Evolutionary conservation across 2,888 invertebrate genomes (phyloP), one percentile per base, ranked within the genome.

Genomic region (Macrosoma leucophasiata): DNA sequence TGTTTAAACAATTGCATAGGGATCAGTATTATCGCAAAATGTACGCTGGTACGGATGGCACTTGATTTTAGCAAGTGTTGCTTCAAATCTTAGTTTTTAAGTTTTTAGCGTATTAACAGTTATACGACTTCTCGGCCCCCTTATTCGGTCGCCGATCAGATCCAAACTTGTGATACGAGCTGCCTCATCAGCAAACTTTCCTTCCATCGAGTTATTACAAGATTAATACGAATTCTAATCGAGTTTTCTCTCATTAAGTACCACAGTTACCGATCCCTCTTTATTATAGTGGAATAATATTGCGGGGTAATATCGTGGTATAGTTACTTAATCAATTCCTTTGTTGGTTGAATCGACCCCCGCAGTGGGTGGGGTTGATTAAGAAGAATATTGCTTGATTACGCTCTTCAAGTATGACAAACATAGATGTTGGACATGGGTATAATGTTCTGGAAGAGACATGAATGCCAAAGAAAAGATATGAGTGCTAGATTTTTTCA

Each of bases 281-380:
- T 76, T 74, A 81, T 78, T 78, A 77, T 75, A 74, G 69, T 72
- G 69, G 77, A 82, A 81, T 84, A 82, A 84, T 82, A 81, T 72
- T 45, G 52, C 67, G 63, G 72, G 73, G 79, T 82, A 82, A 82
- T 84, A 82, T 82, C 72, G 71, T 63, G 70, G 78, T 74, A 75
- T 79, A 81, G 81, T 82, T 82, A 79, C 77, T 81, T 82, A 84
- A 82, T 84, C 82, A 84, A 82, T 84, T 82, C 82, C 73, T 78
- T 84, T 84, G 82, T 81, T 78, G 79, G 76, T 72, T 46, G 76
- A 74, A 75, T 70, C 81, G 76, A 74, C 81, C 81, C 78, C 76
- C 70, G 63, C 50, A 49, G 54, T 71, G 78, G 82, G 81, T 71
- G 78, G 79, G 82, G 79, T 74, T 84, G 84, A 84, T 84, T 82